These are phyloP conservation scores for Ostrea denselamellosa DNA, from an alignment of 1,140 invertebrate species.

Conservation along the genomic window DNA sequence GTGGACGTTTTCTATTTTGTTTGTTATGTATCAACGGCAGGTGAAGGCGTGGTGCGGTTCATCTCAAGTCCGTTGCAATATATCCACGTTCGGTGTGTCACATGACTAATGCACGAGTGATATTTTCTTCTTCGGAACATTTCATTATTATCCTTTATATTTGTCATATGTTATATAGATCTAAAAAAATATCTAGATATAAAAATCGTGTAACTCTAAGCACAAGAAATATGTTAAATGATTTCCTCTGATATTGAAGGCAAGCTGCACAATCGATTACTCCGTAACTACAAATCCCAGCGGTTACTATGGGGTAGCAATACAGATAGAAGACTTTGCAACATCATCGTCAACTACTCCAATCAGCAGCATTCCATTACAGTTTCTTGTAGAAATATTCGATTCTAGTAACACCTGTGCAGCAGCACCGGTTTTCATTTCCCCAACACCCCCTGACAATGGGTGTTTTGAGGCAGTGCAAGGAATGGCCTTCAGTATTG, in stretches of 20 bases:
- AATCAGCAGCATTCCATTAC: constrained; percentile 38
- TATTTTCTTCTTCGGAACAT: too few relatives aligned
- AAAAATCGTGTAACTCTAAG: too few relatives aligned
- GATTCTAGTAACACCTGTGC: not conserved
- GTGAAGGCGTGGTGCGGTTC: too few relatives aligned
- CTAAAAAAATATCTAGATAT: too few relatives aligned
- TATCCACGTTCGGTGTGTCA: too few relatives aligned
- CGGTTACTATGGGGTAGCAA: constrained; percentile 28
- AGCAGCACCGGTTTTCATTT: constrained; percentile 15
- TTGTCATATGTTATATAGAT: too few relatives aligned
- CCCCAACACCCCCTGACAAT: not conserved
- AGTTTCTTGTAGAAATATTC: constrained; percentile 35
- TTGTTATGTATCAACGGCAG: too few relatives aligned
- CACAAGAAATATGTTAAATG: too few relatives aligned
- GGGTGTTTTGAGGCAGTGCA: constrained; percentile 1
- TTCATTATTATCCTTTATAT: too few relatives aligned
- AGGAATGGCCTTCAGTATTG: not conserved
- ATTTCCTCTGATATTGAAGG: not conserved
- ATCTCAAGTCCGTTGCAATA: too few relatives aligned
- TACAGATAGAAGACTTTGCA: constrained; percentile 45
- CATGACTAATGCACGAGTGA: too few relatives aligned
- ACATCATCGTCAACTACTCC: not conserved
- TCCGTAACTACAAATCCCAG: not conserved
- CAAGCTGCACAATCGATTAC: not conserved
- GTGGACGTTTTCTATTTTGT: too few relatives aligned